Percentiles rank a stretch among this genome's conserved stretches.
phyloP scores from a whole-genome alignment of 1,140 invertebrate species.

The Drosophila seguyi region DNA sequence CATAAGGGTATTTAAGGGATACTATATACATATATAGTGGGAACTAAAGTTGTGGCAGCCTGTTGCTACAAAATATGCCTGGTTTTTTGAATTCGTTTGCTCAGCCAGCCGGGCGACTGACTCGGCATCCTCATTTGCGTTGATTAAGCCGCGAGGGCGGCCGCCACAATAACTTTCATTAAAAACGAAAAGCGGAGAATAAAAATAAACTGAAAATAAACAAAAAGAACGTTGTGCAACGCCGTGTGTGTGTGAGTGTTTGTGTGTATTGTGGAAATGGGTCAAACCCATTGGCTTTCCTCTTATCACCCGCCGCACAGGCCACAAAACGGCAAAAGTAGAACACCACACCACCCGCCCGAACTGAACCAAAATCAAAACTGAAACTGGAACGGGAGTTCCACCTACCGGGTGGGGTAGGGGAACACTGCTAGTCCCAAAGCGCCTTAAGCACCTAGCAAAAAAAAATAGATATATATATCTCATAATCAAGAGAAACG shows the following conservation, averaged over 20 bases:
- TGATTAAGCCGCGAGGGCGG: constrained; percentile 61
- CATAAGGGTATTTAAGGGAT: background rate
- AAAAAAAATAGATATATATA: too few relatives aligned
- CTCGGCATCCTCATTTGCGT: constrained; percentile 65
- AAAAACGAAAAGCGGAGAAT: constrained; percentile 47
- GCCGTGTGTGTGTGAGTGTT: constrained; percentile 1
- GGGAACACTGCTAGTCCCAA: too few relatives aligned
- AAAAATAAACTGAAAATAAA: constrained; percentile 51
- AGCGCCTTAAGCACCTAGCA: constrained; percentile 23
- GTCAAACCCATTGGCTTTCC: constrained; percentile 53
- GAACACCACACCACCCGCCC: constrained; percentile 15
- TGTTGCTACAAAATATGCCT: constrained; percentile 59
- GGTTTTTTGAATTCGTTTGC: constrained; percentile 5
- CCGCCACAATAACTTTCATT: constrained; percentile 65
- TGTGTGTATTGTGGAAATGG: constrained; percentile 51
- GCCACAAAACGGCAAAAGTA: constrained; percentile 36
- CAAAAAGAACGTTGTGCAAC: constrained; percentile 38
- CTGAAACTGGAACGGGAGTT: constrained; percentile 30
- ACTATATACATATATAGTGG: background rate
- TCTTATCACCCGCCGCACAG: constrained; percentile 29
- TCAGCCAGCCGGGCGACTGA: constrained; percentile 11
- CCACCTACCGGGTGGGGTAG: too few relatives aligned
- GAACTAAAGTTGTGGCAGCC: constrained; percentile 36
- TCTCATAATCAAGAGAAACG: constrained; percentile 9
- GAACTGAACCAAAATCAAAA: constrained; percentile 49